phyloP scores from a whole-genome alignment of 2,113 vertebrate genomes.

The Pycnonotus jocosus region DNA sequence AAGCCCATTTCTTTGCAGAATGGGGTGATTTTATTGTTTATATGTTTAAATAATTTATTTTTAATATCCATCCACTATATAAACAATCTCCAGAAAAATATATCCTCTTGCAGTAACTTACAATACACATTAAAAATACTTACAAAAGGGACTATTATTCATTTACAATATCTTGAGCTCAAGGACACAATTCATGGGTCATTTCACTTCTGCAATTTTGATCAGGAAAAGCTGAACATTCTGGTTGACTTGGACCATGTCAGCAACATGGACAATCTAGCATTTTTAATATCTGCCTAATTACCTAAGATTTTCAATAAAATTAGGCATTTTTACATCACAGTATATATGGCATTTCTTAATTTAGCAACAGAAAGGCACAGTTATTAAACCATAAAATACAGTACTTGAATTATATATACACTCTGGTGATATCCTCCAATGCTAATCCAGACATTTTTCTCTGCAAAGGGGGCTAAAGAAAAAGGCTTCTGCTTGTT shows the following conservation, averaged over 20 bases:
- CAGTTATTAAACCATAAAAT: slow-evolving; percentile 74
- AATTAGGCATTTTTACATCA: slow-evolving; percentile 66
- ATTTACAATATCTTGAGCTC: slow-evolving; percentile 43
- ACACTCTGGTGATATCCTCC: neutral
- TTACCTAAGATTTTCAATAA: slow-evolving; percentile 45
- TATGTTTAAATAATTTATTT: slow-evolving; percentile 25
- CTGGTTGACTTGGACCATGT: slow-evolving; percentile 12
- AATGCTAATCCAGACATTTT: slow-evolving; percentile 52
- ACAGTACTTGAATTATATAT: slow-evolving; percentile 71
- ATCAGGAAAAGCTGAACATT: slow-evolving; percentile 20
- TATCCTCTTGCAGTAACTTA: slow-evolving; percentile 64
- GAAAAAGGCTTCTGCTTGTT: neutral
- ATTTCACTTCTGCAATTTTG: slow-evolving; percentile 26
- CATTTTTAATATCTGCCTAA: slow-evolving; percentile 58
- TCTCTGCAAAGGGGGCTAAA: slow-evolving; percentile 39
- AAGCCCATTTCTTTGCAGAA: slow-evolving; percentile 19
- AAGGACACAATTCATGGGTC: slow-evolving; percentile 40
- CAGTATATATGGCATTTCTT: slow-evolving; percentile 76
- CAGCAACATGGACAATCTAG: neutral
- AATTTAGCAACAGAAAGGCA: slow-evolving; percentile 80
- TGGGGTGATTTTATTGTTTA: slow-evolving; percentile 29
- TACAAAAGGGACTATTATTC: slow-evolving; percentile 63
- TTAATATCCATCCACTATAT: slow-evolving; percentile 51
- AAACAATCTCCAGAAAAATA: slow-evolving; percentile 73
- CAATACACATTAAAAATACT: slow-evolving; percentile 67